Base-by-base conservation (phyloP, 2,113 vertebrate genomes). In the Brachypodius melanocephalos region DNA sequence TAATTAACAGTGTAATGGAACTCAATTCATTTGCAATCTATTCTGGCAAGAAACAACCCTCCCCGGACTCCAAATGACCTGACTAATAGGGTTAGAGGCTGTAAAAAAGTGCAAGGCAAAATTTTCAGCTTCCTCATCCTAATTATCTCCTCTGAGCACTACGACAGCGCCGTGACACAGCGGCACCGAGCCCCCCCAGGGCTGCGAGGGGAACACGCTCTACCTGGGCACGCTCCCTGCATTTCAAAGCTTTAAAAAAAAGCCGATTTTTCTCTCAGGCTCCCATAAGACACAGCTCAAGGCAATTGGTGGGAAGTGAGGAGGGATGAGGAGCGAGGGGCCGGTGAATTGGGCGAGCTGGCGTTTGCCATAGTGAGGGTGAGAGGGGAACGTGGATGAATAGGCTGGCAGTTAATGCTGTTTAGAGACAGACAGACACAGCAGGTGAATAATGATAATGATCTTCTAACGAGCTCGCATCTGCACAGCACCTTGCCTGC, bases 1-100 rank as follows among this genome's bases (percentile, higher is more conserved):
- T 97, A 97, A 97, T 97, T 97, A 97, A 95, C 92, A 92, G 48
- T 21, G 24, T 95, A 97, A 97, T 95, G 94, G 97, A 96, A 97
- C 78, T 97, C 95, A 91, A 91, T 91, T 87, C 90, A 88, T 88
- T 95, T 68, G 88, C 95, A 92, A 95, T 97, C 75, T 78, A 90
- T 89, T 86, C 94, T 86, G 67, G 91, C 90, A 92, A 94, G 88
- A 93, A 97, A 96, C 92, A 92, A 43, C 88, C 66, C 96, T 95
- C 95, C 76, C 72, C 5, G 94, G 96, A 92, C 83, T 96, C 84
- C 88, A 80, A 95, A 94, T 52, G 89, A 93, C 95, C 93, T 62
- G 84, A 72, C 93, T 97, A 93, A 96, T 77, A 93, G 96, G 95
- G 96, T 96, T 96, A 97, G 95, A 96, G 54, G 78, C 95, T 95